Evolutionary conservation across 2,113 vertebrate genomes (phyloP).

Genomic region (Hassar affinis): DNA sequence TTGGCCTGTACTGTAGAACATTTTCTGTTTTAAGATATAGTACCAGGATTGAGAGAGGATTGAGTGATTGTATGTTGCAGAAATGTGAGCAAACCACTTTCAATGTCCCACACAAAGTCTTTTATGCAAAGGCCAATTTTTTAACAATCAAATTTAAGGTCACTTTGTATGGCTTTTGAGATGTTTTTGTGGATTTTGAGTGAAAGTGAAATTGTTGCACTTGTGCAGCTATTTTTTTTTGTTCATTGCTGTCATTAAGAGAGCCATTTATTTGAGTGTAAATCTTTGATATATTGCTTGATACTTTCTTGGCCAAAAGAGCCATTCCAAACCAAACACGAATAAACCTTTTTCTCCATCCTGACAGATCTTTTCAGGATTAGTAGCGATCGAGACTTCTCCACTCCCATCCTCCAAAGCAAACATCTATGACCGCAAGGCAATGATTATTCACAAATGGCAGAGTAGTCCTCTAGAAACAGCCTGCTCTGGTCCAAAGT

Average conservation of each 20-base stretch:
- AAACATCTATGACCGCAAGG: slow-evolving; percentile 15
- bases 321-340: slow-evolving; percentile 27
- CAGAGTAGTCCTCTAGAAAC: slow-evolving; percentile 13
- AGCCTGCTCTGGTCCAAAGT: not conserved
- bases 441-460: not conserved
- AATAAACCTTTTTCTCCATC: slow-evolving; percentile 43
- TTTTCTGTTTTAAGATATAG: not conserved
- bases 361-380: slow-evolving; percentile 44
- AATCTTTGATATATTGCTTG: slow-evolving; percentile 66
- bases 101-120: not conserved
- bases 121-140: not conserved
- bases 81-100: not conserved
- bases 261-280: slow-evolving; percentile 66
- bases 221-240: not conserved
- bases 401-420: not conserved
- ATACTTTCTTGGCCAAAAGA: slow-evolving; percentile 49
- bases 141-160: not conserved
- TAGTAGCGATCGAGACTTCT: not conserved
- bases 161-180: not conserved
- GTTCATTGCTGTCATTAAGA: slow-evolving; percentile 52
- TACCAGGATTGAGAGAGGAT: not conserved
- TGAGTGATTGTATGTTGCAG: not conserved
- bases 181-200: not conserved
- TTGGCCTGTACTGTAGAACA: no score
- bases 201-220: not conserved